These are phyloP conservation scores for Clarias magur DNA, from an alignment of 2,113 vertebrate genomes.

Conservation along the genomic window DNA sequence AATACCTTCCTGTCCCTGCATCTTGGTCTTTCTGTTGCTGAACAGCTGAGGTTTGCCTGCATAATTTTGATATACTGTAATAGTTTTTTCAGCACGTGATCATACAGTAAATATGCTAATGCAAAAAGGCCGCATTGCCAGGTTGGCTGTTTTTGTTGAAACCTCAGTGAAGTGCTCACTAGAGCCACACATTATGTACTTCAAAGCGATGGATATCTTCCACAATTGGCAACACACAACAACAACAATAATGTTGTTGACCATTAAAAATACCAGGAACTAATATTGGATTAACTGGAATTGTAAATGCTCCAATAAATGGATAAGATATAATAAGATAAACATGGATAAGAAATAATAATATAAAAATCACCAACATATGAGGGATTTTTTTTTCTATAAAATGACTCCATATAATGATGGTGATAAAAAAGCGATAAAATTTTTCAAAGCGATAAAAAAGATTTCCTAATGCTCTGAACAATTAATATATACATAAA, in stretches of 20 bases:
- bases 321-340: too few species aligned
- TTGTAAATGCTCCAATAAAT: background rate
- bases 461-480: background rate
- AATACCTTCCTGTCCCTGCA: constrained; percentile 59
- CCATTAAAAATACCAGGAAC: too few species aligned
- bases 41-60: background rate
- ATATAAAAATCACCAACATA: background rate
- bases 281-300: background rate
- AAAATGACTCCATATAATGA: background rate
- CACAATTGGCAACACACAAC: too few species aligned
- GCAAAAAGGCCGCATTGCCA: background rate
- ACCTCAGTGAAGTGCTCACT: too few species aligned
- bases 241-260: too few species aligned
- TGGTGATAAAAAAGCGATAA: too few species aligned
- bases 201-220: too few species aligned
- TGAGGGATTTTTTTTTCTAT: background rate
- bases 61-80: constrained; percentile 8
- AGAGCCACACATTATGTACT: too few species aligned
- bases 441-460: background rate
- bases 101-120: background rate
- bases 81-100: constrained; percentile 12
- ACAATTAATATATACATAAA: background rate
- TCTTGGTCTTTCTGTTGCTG: constrained; percentile 22
- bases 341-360: background rate
- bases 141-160: constrained; percentile 4